A percentile compares a stretch with the other conserved stretches of the same genome.
These are phyloP conservation scores for Xyrichtys novacula DNA, from an alignment of 2,797 vertebrate species.

Conservation along the genomic window DNA sequence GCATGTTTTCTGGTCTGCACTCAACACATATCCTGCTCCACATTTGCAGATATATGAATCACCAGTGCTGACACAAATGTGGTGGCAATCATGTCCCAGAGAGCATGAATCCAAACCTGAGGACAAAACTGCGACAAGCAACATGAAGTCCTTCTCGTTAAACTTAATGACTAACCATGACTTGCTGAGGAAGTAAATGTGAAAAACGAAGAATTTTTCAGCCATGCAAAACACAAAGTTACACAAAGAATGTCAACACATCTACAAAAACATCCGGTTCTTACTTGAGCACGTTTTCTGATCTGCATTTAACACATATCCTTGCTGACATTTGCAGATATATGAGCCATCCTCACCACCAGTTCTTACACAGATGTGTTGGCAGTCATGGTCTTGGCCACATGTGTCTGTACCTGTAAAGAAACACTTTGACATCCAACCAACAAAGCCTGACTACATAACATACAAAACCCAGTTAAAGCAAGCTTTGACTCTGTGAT, in stretches of 20 bases:
- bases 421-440: conserved; percentile 24
- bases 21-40: conserved; percentile 77
- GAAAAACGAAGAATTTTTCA: no score
- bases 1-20: conserved; percentile 80
- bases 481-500: no score
- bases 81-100: conserved; percentile 78
- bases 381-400: conserved; percentile 78
- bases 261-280: conserved; percentile 29
- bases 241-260: neutral
- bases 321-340: conserved; percentile 80
- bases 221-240: neutral
- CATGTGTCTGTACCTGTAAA: conserved; percentile 76
- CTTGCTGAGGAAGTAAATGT: no score
- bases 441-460: neutral
- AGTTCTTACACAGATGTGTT: conserved; percentile 80
- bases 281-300: conserved; percentile 82
- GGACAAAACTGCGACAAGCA: conserved; percentile 16
- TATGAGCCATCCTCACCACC: conserved; percentile 72
- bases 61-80: conserved; percentile 73
- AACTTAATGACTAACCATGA: neutral
- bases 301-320: conserved; percentile 83
- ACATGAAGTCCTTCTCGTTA: neutral
- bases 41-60: conserved; percentile 78
- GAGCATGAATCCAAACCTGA: conserved; percentile 75
- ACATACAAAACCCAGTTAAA: no score